Base-by-base conservation (phyloP, 2,113 vertebrate genomes). In the Notechis scutatus region DNA sequence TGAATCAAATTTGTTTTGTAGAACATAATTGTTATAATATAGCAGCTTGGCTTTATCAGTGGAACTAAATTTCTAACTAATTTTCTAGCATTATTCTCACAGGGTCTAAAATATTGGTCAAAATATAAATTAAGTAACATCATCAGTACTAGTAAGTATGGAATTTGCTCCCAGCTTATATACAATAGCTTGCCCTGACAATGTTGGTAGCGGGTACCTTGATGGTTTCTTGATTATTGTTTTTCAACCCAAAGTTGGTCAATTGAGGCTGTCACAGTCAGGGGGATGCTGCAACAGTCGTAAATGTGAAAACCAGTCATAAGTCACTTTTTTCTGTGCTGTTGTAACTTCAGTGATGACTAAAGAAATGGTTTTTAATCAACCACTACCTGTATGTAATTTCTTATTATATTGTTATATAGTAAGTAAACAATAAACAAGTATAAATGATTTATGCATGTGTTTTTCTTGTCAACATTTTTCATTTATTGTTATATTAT, bases 381-480 rank as follows among this genome's bases (percentile, higher is more conserved):
- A n/a, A 64, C 26, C 4, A 14, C 4, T 64, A 64, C 26, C 61
- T 64, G 61, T 74, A 74, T 74, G 14, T 74, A n/a, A 18, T 74
- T 74, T 74, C 14, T 34, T 74, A n/a, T n/a, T 69, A 39, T 81
- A 39, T 18, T 69, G 61, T 69, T 69, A 59, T 59, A 59, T 59
- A 59, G 26, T 57, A 59, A 59, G 7, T 59, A 59, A 59, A 29
- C 54, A 92, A 93, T 91, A 91, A 93, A 89, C n/a, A 61, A 54
- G 23, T 91, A 20, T 11, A 85, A 57, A 24, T 52, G 21, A 42
- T 74, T 59, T 59, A 69, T 23, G 14, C 15, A n/a, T 91, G n/a
- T 50, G 42, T 21, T 81, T 81, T 50, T 74, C 34, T 74, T 81
- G 50, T 56, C 23, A 39, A 81, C 42, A 34, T 34, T 14, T 29